Percentiles rank a stretch among this genome's conserved stretches.
These are phyloP conservation scores for Molorchus minor DNA, from an alignment of 2,888 invertebrate genomes.

Conservation along the genomic window DNA sequence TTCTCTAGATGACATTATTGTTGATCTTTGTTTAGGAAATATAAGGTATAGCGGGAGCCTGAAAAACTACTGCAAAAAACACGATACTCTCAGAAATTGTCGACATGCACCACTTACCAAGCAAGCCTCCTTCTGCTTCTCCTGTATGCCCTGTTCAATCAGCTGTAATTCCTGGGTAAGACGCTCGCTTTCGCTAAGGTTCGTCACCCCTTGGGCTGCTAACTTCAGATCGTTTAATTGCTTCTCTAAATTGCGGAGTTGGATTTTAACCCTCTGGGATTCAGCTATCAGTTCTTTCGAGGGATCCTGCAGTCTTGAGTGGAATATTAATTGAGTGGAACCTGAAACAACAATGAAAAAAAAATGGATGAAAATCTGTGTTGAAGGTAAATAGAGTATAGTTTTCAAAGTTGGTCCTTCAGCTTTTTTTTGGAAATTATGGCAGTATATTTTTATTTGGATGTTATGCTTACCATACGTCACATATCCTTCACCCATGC, in stretches of 20 bases:
- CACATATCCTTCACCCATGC: constrained; percentile 64
- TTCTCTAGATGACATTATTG: background rate
- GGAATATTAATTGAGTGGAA: constrained; percentile 56
- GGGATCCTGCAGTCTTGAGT: constrained; percentile 58
- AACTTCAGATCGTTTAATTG: constrained; percentile 70
- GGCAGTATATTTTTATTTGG: background rate
- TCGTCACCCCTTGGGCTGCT: constrained; percentile 65
- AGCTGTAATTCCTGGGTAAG: constrained; percentile 69
- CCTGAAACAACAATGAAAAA: too few species aligned
- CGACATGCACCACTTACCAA: constrained; percentile 52
- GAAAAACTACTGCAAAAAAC: background rate
- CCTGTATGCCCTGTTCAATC: constrained; percentile 71
- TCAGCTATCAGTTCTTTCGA: constrained; percentile 64
- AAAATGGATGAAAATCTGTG: background rate
- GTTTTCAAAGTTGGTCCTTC: background rate
- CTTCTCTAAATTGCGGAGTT: constrained; percentile 69
- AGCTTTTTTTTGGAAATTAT: background rate
- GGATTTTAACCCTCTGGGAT: constrained; percentile 69
- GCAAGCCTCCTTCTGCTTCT: constrained; percentile 69
- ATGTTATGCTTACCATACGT: constrained; percentile 56
- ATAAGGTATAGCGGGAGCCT: background rate
- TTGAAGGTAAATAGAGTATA: background rate
- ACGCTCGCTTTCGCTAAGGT: constrained; percentile 67
- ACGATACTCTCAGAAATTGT: background rate
- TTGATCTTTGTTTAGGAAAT: background rate